A percentile compares a stretch with the other conserved stretches of the same genome.
Conservation (phyloP, 2,797 vertebrate species). For the Synanceia verrucosa region DNA sequence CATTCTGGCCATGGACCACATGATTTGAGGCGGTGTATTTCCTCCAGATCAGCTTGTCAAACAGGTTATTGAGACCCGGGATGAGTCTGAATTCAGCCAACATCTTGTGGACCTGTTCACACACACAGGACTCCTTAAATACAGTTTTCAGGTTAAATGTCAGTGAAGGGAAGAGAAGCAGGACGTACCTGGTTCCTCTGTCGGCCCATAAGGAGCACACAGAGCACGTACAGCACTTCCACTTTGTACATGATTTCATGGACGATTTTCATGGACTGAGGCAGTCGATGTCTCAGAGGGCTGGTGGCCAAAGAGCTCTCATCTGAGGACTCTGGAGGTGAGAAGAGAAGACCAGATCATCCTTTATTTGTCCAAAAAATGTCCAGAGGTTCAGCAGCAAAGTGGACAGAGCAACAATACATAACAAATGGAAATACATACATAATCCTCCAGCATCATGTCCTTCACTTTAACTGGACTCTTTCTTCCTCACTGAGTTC, state of each 20-base stretch:
- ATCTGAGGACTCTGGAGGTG: constrained; percentile 90
- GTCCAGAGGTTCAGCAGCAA: too few relatives aligned
- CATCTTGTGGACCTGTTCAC: constrained; percentile 95
- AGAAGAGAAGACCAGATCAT: too few relatives aligned
- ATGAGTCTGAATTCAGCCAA: constrained; percentile 96
- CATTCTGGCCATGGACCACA: constrained; percentile 95
- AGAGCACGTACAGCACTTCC: constrained; percentile 97
- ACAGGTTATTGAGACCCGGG: constrained; percentile 98
- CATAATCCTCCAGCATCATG: too few relatives aligned
- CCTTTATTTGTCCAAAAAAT: too few relatives aligned
- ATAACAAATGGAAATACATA: too few relatives aligned
- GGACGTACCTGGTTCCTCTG: constrained; percentile 94
- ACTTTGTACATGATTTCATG: constrained; percentile 99
- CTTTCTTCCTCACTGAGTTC: too few relatives aligned
- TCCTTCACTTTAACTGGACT: too few relatives aligned
- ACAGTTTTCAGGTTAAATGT: not conserved
- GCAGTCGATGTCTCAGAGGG: constrained; percentile 90
- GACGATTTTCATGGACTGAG: constrained; percentile 99
- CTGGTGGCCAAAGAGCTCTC: constrained; percentile 91
- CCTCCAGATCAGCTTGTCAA: constrained; percentile 99
- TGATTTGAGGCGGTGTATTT: constrained; percentile 92
- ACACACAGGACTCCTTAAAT: not conserved
- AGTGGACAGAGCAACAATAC: too few relatives aligned
- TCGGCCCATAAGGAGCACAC: constrained; percentile 96
- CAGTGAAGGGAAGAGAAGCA: not conserved